phyloP scores from a whole-genome alignment of 2,113 vertebrate species.

The Siphamia tubifer region DNA sequence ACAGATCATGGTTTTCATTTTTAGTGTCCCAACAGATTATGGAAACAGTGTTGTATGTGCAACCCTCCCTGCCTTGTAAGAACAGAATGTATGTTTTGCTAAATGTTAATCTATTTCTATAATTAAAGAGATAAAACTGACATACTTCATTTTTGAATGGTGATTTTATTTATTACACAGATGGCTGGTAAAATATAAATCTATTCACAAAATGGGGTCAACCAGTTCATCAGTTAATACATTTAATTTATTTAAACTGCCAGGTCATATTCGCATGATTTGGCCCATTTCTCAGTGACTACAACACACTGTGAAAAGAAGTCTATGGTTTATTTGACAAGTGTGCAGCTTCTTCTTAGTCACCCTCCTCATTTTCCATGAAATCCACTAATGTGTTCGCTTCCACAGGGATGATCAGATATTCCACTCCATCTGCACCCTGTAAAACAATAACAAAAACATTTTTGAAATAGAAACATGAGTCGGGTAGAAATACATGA shows the following conservation, averaged over 20 bases:
- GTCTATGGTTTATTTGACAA: background rate
- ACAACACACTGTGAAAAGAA: too few species aligned
- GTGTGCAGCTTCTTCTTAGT: conserved; percentile 59
- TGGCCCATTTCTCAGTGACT: too few species aligned
- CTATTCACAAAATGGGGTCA: background rate
- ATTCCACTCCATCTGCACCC: conserved; percentile 94
- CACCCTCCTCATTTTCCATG: conserved; percentile 87
- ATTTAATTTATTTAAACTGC: background rate
- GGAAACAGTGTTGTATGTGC: too few species aligned
- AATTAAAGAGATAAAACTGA: conserved; percentile 46
- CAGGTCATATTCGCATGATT: too few species aligned
- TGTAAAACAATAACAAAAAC: conserved; percentile 47
- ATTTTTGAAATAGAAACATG: background rate
- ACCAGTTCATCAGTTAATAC: background rate
- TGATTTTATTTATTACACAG: conserved; percentile 40
- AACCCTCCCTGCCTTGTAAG: conserved; percentile 41
- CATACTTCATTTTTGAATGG: conserved; percentile 34
- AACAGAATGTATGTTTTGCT: conserved; percentile 60
- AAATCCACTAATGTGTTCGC: conserved; percentile 86
- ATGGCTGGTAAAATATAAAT: background rate
- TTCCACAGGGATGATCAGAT: conserved; percentile 90
- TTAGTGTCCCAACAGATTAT: too few species aligned
- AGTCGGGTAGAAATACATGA: background rate
- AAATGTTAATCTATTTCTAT: conserved; percentile 56
- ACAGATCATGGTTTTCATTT: too few species aligned